Conservation (phyloP, 2,888 invertebrate genomes). For the Ophion obscuratus region DNA sequence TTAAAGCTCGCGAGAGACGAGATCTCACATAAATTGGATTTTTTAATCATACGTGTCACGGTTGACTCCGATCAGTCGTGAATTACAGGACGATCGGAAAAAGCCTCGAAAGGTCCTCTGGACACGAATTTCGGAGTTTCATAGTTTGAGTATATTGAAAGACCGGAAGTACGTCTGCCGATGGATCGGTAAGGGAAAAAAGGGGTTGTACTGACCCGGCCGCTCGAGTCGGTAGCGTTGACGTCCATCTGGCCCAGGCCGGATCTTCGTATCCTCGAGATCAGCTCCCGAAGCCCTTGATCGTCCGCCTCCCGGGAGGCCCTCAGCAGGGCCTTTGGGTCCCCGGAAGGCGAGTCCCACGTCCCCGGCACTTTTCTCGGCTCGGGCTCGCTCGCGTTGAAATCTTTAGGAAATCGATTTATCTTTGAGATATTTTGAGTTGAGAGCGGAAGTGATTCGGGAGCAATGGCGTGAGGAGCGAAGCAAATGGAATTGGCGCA, state of each 20-base stretch:
- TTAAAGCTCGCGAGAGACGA: slow-evolving; percentile 15
- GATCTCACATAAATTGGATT: slow-evolving; percentile 8
- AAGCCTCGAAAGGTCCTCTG: too few relatives aligned
- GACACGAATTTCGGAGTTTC: too few relatives aligned
- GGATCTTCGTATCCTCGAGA: slow-evolving; percentile 82
- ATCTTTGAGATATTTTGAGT: too few relatives aligned
- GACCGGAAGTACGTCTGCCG: too few relatives aligned
- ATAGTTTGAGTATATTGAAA: too few relatives aligned
- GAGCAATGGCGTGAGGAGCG: neutral
- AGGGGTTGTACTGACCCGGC: slow-evolving; percentile 84
- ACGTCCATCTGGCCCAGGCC: slow-evolving; percentile 84
- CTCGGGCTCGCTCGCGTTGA: slow-evolving; percentile 57
- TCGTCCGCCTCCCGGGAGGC: slow-evolving; percentile 86
- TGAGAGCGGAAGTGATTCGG: neutral
- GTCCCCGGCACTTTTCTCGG: slow-evolving; percentile 74
- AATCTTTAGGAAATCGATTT: slow-evolving; percentile 42
- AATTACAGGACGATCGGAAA: too few relatives aligned
- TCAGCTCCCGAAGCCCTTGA: slow-evolving; percentile 82
- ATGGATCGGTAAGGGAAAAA: too few relatives aligned
- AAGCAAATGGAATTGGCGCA: too few relatives aligned
- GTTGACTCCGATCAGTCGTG: neutral
- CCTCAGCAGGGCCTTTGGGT: slow-evolving; percentile 83
- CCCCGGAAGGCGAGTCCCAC: slow-evolving; percentile 77
- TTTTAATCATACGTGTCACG: neutral
- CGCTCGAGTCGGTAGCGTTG: slow-evolving; percentile 86